Evolutionary conservation across 2,888 invertebrate species (phyloP).

Genomic region (Drosophila mimica): DNA sequence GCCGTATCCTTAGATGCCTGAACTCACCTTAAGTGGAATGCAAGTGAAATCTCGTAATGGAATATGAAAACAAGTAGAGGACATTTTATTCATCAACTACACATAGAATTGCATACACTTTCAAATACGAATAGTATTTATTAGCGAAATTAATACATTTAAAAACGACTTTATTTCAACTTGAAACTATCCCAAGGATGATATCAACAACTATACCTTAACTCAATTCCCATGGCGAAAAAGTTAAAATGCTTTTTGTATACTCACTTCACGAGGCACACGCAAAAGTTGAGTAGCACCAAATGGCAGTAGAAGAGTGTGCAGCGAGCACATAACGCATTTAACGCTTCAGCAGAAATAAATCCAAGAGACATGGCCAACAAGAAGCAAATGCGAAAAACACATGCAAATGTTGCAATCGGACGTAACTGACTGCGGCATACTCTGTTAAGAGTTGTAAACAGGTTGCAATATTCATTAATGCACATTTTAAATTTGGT

Average conservation of each 20-base stretch:
- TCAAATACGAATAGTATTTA: not conserved
- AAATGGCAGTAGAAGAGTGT: slow-evolving; percentile 14
- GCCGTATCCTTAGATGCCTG: slow-evolving; percentile 24
- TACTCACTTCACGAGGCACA: not conserved
- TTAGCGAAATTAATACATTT: not conserved
- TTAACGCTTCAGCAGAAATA: slow-evolving; percentile 50
- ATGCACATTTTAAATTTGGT: not conserved
- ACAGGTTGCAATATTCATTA: not conserved
- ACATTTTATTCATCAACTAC: slow-evolving; percentile 4
- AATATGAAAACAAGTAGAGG: slow-evolving; percentile 29
- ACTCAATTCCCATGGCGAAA: not conserved
- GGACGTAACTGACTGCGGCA: not conserved
- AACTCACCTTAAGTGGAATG: slow-evolving; percentile 50
- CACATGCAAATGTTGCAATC: not conserved
- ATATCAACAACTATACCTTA: not conserved
- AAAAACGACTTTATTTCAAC: not conserved
- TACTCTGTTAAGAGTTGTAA: not conserved
- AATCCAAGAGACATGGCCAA: slow-evolving; percentile 12
- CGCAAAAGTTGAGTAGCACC: slow-evolving; percentile 1
- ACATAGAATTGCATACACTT: slow-evolving; percentile 28
- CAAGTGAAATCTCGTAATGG: slow-evolving; percentile 40
- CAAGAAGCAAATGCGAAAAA: not conserved
- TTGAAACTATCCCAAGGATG: not conserved
- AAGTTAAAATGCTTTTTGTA: not conserved
- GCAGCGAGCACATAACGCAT: slow-evolving; percentile 35